Conservation (phyloP, 2,113 vertebrate genomes). For the Manacus vitellinus region DNA sequence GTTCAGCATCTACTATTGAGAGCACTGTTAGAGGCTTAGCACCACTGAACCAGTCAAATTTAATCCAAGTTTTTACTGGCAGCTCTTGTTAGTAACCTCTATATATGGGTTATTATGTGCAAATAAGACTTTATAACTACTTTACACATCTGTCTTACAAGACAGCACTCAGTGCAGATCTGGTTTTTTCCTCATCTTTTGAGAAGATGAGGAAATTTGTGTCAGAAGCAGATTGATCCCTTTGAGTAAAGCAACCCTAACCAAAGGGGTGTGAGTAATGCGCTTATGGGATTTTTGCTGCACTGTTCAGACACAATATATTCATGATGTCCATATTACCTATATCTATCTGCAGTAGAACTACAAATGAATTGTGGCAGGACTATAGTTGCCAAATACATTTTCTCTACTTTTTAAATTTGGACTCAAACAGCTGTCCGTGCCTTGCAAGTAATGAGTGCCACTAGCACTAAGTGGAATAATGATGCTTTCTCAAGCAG, state of each 20-base stretch:
- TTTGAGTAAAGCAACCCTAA: neutral
- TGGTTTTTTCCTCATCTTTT: neutral
- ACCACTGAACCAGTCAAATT: conserved; percentile 6
- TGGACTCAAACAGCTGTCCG: neutral
- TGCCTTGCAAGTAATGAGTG: neutral
- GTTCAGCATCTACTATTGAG: neutral
- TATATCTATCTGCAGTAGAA: neutral
- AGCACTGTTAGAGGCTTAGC: neutral
- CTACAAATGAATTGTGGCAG: neutral
- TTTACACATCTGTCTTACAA: neutral
- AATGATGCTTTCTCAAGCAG: neutral
- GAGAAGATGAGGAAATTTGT: neutral
- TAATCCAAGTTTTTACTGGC: conserved; percentile 28
- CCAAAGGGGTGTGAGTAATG: neutral
- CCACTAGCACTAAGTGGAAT: neutral
- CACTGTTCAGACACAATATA: neutral
- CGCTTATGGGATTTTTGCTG: neutral
- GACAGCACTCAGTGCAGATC: neutral
- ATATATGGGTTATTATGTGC: neutral
- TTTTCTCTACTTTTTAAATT: neutral
- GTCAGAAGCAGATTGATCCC: neutral
- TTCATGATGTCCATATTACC: neutral
- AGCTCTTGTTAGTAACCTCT: neutral
- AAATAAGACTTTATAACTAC: neutral
- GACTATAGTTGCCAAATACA: neutral